Percentiles rank a stretch among this genome's conserved stretches.
These are phyloP conservation scores for Paguma larvata DNA, from an alignment of 2,797 vertebrate species.

Conservation along the genomic window DNA sequence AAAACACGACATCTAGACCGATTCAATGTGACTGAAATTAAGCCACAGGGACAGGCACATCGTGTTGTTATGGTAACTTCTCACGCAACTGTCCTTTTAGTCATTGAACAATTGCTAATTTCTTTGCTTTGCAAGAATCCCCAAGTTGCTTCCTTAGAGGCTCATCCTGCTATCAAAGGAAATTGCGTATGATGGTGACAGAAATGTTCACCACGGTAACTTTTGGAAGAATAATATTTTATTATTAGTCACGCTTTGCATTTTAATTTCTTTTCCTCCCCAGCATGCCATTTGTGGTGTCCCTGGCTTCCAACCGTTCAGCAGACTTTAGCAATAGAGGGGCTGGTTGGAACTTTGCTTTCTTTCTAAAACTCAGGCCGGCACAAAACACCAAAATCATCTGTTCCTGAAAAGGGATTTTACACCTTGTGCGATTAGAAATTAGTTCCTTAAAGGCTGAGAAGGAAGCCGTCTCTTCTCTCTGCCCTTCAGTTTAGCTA, in stretches of 20 bases:
- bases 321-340: constrained; percentile 31
- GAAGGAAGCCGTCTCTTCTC: background rate
- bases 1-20: constrained; percentile 74
- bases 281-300: constrained; percentile 37
- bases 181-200: constrained; percentile 66
- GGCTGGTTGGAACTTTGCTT: background rate
- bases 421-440: background rate
- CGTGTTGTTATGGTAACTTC: constrained; percentile 79
- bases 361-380: constrained; percentile 22
- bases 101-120: constrained; percentile 79
- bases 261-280: constrained; percentile 81
- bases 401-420: background rate
- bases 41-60: constrained; percentile 71
- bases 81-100: constrained; percentile 74
- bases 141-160: constrained; percentile 69
- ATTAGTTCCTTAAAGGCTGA: background rate
- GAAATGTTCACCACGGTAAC: constrained; percentile 72
- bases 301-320: background rate
- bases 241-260: constrained; percentile 83
- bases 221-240: constrained; percentile 78
- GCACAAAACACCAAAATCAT: background rate
- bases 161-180: constrained; percentile 68
- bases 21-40: constrained; percentile 80
- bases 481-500: background rate
- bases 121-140: constrained; percentile 75